Evolutionary conservation across 2,797 vertebrate genomes (phyloP).

Genomic region (Protosalanx chinensis): DNA sequence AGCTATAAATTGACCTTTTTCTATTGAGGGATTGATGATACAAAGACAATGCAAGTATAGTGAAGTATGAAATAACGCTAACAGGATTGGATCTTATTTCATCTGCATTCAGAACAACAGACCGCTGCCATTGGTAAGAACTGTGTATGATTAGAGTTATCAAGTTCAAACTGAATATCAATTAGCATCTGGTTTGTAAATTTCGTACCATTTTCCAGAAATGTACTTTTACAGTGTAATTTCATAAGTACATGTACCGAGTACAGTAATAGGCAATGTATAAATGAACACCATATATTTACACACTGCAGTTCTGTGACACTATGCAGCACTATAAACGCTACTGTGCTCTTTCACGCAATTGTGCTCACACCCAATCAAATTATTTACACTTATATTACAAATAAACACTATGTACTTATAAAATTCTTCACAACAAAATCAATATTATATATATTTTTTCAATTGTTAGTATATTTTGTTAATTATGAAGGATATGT

Average conservation of each 20-base stretch:
- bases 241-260: conserved; percentile 4
- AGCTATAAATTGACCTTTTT: neutral
- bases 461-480: no score
- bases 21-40: neutral
- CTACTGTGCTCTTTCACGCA: no score
- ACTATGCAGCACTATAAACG: no score
- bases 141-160: conserved; percentile 22
- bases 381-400: no score
- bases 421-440: no score
- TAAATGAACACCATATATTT: no score
- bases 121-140: conserved; percentile 24
- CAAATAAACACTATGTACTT: no score
- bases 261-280: neutral
- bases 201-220: neutral
- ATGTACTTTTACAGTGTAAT: neutral
- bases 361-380: no score
- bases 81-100: conserved; percentile 25
- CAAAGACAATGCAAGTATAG: neutral
- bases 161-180: conserved; percentile 28
- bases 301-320: no score
- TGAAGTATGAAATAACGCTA: conserved; percentile 27
- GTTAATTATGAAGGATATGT: no score
- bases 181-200: conserved; percentile 29
- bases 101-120: conserved; percentile 35
- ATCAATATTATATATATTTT: no score